Evolutionary conservation across 2,113 vertebrate species (phyloP).

Genomic region (Uropsilus gracilis): DNA sequence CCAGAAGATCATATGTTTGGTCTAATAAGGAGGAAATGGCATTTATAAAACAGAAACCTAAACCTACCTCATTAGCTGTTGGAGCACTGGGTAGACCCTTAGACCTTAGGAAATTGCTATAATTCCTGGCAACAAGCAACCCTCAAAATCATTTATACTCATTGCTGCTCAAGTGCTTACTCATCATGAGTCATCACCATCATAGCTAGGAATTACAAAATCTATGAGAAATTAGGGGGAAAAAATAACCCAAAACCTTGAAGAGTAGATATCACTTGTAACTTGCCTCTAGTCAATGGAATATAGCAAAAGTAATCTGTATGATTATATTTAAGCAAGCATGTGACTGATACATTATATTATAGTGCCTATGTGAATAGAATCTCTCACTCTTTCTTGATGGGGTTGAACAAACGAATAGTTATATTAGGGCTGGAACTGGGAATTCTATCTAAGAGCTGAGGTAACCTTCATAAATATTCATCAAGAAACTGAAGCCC

Average conservation of each 20-base stretch:
- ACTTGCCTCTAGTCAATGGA: background rate
- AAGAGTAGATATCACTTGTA: background rate
- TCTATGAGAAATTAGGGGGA: background rate
- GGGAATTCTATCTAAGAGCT: background rate
- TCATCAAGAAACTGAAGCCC: background rate
- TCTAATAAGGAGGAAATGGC: background rate
- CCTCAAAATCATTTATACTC: background rate
- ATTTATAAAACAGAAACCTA: background rate
- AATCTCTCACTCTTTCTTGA: background rate
- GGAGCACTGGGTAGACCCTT: background rate
- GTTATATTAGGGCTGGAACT: background rate
- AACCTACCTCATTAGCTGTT: background rate
- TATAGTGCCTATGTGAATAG: background rate
- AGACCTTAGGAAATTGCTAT: background rate
- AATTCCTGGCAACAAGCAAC: background rate
- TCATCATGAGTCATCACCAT: too few relatives aligned
- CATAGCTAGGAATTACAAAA: background rate
- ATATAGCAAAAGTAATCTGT: background rate
- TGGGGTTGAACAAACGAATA: background rate
- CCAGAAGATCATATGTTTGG: background rate
- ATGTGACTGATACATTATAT: background rate
- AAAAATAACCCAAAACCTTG: background rate
- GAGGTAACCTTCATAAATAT: background rate
- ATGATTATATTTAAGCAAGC: too few relatives aligned
- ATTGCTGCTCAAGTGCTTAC: too few relatives aligned